Evolutionary conservation across 2,113 vertebrate species (phyloP), one percentile per base, ranked within the genome.

Genomic region (Entosphenus tridentatus): DNA sequence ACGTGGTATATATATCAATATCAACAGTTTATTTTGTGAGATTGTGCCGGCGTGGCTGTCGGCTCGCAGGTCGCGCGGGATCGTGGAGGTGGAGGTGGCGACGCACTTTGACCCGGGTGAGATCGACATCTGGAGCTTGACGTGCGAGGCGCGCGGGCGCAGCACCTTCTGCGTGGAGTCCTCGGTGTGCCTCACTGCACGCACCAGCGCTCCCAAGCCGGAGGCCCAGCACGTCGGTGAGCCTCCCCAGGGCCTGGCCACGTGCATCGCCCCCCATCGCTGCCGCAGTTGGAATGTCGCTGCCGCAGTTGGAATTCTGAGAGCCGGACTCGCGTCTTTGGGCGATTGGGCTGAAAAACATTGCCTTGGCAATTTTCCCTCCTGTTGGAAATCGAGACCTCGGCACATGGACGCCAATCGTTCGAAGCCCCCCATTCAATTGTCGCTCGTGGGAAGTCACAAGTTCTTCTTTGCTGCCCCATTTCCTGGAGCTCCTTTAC

Each of bases 121-220:
- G 75, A 80, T 97, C 80, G 96, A 97, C 80, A 84, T 93, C 78
- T 97, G 96, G 78, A 85, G 85, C 81, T 87, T 90, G 74, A 88
- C 95, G 80, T 97, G 93, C 77, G 79, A 74, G 74, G 77, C 90
- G 69, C 84, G 79, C 0, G 89, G 88, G 39, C 87, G 86, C 74
- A 88, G 95, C 0, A 87, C 89, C 75, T 90, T 88, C 71, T 97
- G 93, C 71, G 85, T 96, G 84, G 81, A 84, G 0, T 85, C 87
- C 72, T 85, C 86, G 11, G 73, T 89, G 71, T 96, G 93, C 77
- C 86, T 97, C 80, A 84, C 84, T 1, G 79, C 89, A 1, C 57
- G 86, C 58, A 84, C 87, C 78, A 85, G 85, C 78, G 88, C 90
- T 0, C 68, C 83, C 3, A 78, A 79, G 71, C 80, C 82, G 72